These are phyloP conservation scores for Phrixothrix hirtus DNA, from an alignment of 2,888 invertebrate genomes.

Conservation along the genomic window DNA sequence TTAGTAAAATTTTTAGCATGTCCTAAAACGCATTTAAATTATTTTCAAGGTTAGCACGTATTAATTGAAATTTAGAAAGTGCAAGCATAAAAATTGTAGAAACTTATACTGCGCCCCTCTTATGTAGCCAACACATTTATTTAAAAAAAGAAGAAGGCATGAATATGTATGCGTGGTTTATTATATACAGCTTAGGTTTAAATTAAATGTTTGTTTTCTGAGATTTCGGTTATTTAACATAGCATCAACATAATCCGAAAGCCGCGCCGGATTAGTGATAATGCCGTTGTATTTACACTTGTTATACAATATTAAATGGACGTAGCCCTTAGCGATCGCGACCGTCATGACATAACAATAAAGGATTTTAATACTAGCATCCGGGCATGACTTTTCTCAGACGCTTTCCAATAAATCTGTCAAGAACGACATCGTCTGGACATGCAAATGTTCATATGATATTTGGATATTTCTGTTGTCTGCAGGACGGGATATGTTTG, in stretches of 20 bases:
- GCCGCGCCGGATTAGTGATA: slow-evolving; percentile 15
- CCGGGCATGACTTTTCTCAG: slow-evolving; percentile 36
- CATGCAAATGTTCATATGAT: slow-evolving; percentile 56
- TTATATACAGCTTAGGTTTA: too few relatives aligned
- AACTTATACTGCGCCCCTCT: too few relatives aligned
- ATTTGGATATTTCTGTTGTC: slow-evolving; percentile 48
- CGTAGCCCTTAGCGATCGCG: slow-evolving; percentile 19
- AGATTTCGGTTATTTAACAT: slow-evolving; percentile 13
- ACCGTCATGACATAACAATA: slow-evolving; percentile 44
- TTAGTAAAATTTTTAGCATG: too few relatives aligned
- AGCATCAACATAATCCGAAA: slow-evolving; percentile 14
- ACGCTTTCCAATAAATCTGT: slow-evolving; percentile 55
- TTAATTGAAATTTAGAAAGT: too few relatives aligned
- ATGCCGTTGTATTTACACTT: slow-evolving; percentile 23
- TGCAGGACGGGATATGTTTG: slow-evolving; percentile 43
- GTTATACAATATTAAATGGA: slow-evolving; percentile 20
- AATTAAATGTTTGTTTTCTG: too few relatives aligned
- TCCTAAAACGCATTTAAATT: too few relatives aligned
- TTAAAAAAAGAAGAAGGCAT: too few relatives aligned
- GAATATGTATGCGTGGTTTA: too few relatives aligned
- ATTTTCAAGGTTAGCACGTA: too few relatives aligned
- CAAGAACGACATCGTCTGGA: slow-evolving; percentile 48
- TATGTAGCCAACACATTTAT: too few relatives aligned
- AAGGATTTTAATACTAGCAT: slow-evolving; percentile 48
- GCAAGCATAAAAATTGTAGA: too few relatives aligned